These are phyloP conservation scores for Coilia nasus DNA, from an alignment of 2,797 vertebrate genomes.

Conservation along the genomic window DNA sequence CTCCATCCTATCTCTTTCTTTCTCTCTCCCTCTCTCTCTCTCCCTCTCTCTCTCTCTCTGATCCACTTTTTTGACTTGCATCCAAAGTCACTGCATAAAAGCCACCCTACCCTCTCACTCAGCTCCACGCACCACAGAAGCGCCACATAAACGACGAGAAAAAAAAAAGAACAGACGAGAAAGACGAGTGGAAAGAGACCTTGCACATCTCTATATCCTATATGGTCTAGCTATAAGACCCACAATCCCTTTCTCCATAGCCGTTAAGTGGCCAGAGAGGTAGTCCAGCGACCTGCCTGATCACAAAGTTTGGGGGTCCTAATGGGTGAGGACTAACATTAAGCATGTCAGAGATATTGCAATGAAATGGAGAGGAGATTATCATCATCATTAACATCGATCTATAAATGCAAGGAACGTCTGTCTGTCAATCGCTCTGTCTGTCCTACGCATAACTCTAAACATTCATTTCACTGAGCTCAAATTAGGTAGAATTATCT, in stretches of 20 bases:
- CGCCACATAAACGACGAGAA: not conserved
- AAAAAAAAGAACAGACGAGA: not conserved
- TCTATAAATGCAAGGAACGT: too few relatives aligned
- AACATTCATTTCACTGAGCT: too few relatives aligned
- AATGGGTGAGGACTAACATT: too few relatives aligned
- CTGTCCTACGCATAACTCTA: too few relatives aligned
- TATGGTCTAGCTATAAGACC: not conserved
- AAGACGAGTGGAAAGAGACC: not conserved
- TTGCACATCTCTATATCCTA: not conserved
- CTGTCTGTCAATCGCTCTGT: too few relatives aligned
- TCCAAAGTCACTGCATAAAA: conserved; percentile 28
- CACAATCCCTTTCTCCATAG: not conserved
- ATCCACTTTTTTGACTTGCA: conserved; percentile 37
- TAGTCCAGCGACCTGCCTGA: too few relatives aligned
- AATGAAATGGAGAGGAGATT: too few relatives aligned
- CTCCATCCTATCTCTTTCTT: not conserved
- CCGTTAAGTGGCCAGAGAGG: not conserved
- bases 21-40: not conserved
- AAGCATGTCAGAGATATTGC: too few relatives aligned
- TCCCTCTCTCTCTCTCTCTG: conserved; percentile 8
- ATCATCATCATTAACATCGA: too few relatives aligned
- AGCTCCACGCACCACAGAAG: not conserved
- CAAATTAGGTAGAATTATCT: too few relatives aligned
- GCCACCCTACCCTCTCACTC: not conserved
- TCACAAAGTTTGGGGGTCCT: too few relatives aligned